Evolutionary conservation across 2,888 invertebrate species (phyloP), one percentile per base, ranked within the genome.

Genomic region (Calameuta filiformis): DNA sequence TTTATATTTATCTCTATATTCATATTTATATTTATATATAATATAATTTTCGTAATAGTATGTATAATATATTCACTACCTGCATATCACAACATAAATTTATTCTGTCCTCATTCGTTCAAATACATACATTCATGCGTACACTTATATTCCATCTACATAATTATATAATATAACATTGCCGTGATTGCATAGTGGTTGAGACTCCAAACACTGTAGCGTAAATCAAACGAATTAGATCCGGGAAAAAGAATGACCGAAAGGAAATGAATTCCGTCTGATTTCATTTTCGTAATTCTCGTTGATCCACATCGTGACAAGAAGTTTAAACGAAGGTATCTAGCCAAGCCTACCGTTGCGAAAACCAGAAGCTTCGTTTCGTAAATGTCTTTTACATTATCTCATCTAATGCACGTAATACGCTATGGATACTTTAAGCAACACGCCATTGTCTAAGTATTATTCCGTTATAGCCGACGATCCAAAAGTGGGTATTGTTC

Each of bases 41-140:
- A 78, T 79, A 79, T 81, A 81, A 79, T 79, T 82, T 81, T 80
- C 80, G 79, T 83, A 84, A 85, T 87, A 87, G 83, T 86, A 87
- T 88, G 83, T 88, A 85, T 88, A 86, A 86, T 88, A 87, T 87
- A 75, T 82, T 87, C 85, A 88, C 90, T 91, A 91, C 89, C 88
- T 89, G 90, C 90, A 89, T 91, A 91, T 91, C 91, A 91, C 91
- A 91, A 91, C 91, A 90, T 90, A 89, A 89, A 90, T 87, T 88
- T 89, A 85, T 85, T 85, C 79, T 81, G 71, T 80, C 73, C 83
- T 80, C 82, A 80, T 76, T 76, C 83, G 78, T 80, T 84, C 83
- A 71, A 80, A 81, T 83, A 81, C 81, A 69, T 73, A 76, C 79
- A 76, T 68, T 76, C 79, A 40, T 40, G 73, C 76, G 30, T 77